A percentile compares a stretch with the other conserved stretches of the same genome.
These are phyloP conservation scores for Eutolmus rufibarbis DNA, from an alignment of 2,888 invertebrate species.

Conservation along the genomic window DNA sequence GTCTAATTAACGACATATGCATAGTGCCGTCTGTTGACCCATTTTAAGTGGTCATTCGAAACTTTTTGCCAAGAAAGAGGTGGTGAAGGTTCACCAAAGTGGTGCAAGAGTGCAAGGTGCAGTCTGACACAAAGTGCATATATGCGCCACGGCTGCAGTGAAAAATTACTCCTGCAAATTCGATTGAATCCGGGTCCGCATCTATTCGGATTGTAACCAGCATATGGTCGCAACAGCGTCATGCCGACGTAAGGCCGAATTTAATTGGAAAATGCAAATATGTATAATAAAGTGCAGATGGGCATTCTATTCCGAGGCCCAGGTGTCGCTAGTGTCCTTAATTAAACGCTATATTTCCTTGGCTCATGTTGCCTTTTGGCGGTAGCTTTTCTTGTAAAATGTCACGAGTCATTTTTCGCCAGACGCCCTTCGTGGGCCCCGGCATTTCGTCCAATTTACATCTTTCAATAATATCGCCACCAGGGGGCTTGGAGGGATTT, in stretches of 20 bases:
- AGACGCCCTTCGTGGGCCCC: neutral
- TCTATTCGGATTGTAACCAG: neutral
- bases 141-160: neutral
- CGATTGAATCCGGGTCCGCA: neutral
- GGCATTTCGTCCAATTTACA: neutral
- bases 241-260: neutral
- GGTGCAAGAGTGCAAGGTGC: neutral
- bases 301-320: neutral
- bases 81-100: neutral
- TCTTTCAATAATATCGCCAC: neutral
- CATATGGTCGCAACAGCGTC: neutral
- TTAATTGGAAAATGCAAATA: neutral
- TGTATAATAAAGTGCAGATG: neutral
- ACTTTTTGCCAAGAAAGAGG: neutral
- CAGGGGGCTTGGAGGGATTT: neutral
- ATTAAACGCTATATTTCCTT: neutral
- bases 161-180: neutral
- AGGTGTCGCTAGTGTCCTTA: neutral
- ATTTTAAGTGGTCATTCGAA: neutral
- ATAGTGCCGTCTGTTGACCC: neutral
- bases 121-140: neutral
- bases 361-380: neutral
- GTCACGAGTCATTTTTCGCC: neutral
- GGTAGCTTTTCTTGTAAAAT: neutral
- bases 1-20: neutral